Conservation (phyloP, 2,888 invertebrate species). For the Cordylochernes scorpioides region DNA sequence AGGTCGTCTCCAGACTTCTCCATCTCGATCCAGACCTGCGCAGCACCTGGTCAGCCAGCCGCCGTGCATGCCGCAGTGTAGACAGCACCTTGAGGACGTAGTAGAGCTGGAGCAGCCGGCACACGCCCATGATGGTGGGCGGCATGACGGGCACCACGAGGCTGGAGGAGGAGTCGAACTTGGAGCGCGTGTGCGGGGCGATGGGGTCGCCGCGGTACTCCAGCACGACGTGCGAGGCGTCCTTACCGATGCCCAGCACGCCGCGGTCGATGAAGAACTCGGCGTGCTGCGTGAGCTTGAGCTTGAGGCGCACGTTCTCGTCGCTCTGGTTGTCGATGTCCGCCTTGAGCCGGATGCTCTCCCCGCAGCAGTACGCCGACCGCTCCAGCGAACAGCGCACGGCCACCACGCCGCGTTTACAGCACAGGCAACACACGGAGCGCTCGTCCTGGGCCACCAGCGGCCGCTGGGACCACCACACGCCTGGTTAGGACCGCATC, state of each 20-base stretch:
- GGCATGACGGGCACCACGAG: constrained; percentile 45
- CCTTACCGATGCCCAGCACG: constrained; percentile 41
- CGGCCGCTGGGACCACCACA: constrained; percentile 29
- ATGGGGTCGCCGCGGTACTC: constrained; percentile 40
- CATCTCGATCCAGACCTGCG: constrained; percentile 38
- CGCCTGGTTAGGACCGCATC: too few species aligned
- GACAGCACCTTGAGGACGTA: constrained; percentile 42
- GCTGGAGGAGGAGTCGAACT: constrained; percentile 37
- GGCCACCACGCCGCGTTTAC: constrained; percentile 37
- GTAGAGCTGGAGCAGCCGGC: constrained; percentile 40
- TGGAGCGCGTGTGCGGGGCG: constrained; percentile 31
- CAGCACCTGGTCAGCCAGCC: constrained; percentile 2
- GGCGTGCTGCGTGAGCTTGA: constrained; percentile 35
- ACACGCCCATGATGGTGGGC: constrained; percentile 41
- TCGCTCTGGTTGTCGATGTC: constrained; percentile 41
- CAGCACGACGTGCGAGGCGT: constrained; percentile 36
- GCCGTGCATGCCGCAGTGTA: neutral
- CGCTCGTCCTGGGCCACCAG: constrained; percentile 34
- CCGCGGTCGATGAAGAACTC: constrained; percentile 48
- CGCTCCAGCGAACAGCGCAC: constrained; percentile 39
- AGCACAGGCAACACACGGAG: constrained; percentile 41
- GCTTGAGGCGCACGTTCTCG: constrained; percentile 30
- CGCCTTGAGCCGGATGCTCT: constrained; percentile 37
- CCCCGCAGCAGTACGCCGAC: constrained; percentile 44
- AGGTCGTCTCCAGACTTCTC: constrained; percentile 41